Evolutionary conservation across 2,888 invertebrate species (phyloP).

Genomic region (Conomelus anceps): DNA sequence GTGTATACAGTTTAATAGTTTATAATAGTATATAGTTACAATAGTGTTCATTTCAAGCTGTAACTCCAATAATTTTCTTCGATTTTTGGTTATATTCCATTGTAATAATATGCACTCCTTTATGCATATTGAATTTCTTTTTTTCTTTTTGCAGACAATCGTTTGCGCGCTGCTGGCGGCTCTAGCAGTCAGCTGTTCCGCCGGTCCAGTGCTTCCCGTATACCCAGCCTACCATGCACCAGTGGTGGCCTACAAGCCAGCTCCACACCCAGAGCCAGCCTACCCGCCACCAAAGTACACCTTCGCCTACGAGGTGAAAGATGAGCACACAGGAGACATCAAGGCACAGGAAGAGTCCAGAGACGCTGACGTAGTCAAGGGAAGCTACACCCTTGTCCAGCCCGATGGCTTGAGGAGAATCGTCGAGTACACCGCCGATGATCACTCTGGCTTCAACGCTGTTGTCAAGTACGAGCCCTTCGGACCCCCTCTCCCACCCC

Average conservation of each 20-base stretch:
- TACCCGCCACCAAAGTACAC: slow-evolving; percentile 16
- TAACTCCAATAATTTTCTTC: no score
- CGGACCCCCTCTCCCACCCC: slow-evolving; percentile 29
- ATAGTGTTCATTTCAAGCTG: no score
- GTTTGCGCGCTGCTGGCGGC: background rate
- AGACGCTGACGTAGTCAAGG: slow-evolving; percentile 49
- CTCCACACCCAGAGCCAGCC: slow-evolving; percentile 7
- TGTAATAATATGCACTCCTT: no score
- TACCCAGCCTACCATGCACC: slow-evolving; percentile 3
- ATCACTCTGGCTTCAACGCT: slow-evolving; percentile 52
- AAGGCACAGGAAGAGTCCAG: slow-evolving; percentile 50
- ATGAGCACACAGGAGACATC: slow-evolving; percentile 49
- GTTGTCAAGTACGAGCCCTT: slow-evolving; percentile 48
- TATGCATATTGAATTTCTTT: no score
- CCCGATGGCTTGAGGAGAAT: slow-evolving; percentile 50
- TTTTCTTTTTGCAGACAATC: background rate
- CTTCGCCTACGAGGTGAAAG: slow-evolving; percentile 43
- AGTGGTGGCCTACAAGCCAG: background rate
- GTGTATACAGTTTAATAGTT: no score
- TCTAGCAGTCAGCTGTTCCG: background rate
- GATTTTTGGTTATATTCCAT: no score
- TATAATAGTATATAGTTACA: no score
- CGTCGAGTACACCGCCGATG: slow-evolving; percentile 39
- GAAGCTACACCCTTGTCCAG: slow-evolving; percentile 49
- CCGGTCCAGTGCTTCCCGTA: background rate